These are phyloP conservation scores for Amazonetta brasiliensis DNA, from an alignment of 2,797 vertebrate genomes.

Conservation along the genomic window DNA sequence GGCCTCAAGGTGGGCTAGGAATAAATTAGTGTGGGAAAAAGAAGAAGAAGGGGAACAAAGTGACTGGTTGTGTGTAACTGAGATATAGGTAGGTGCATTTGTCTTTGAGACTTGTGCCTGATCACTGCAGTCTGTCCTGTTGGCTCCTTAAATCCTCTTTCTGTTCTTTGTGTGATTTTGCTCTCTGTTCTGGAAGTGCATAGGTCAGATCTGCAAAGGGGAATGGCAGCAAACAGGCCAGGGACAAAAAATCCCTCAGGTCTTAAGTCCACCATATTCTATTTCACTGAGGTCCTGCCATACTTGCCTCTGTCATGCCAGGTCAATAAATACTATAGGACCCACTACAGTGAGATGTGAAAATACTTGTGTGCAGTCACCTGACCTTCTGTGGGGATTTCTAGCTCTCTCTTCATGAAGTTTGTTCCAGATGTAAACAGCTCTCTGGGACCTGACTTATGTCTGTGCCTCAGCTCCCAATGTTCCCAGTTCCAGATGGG, in stretches of 20 bases:
- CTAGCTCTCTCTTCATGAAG: neutral
- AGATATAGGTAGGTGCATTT: neutral
- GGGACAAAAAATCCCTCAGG: neutral
- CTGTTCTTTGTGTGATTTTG: neutral
- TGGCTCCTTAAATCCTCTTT: neutral
- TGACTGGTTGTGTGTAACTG: accelerated
- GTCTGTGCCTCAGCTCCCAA: neutral
- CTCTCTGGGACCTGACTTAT: neutral
- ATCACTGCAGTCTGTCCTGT: neutral
- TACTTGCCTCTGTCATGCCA: neutral
- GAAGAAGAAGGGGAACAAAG: neutral
- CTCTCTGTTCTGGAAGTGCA: neutral
- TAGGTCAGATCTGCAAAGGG: neutral
- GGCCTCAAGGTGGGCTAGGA: neutral
- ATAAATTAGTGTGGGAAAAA: neutral
- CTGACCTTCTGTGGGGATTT: neutral
- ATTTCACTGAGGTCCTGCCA: neutral
- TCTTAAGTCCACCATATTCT: neutral
- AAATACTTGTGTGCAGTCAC: neutral
- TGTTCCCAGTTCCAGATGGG: neutral
- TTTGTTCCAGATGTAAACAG: neutral
- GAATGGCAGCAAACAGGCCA: neutral
- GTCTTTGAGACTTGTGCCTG: neutral
- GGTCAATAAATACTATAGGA: neutral
- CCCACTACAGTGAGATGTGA: neutral